Conservation (phyloP, 2,797 vertebrate species). For the Poeciliopsis infans region DNA sequence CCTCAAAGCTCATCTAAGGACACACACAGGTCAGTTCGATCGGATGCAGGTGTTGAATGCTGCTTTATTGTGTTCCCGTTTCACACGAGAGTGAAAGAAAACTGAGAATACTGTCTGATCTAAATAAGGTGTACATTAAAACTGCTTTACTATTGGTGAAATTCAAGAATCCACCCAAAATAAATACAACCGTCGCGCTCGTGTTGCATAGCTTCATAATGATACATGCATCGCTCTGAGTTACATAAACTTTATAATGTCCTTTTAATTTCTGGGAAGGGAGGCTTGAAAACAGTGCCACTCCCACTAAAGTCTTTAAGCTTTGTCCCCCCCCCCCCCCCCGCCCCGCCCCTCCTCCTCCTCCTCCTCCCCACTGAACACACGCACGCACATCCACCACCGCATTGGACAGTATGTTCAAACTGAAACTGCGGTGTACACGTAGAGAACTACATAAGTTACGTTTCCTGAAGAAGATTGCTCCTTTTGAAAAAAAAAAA, state of each 20-base stretch:
- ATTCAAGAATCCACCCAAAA: slow-evolving; percentile 31
- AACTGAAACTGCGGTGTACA: slow-evolving; percentile 51
- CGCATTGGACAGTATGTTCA: slow-evolving; percentile 41
- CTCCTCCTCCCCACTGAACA: slow-evolving; percentile 2
- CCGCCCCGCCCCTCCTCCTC: slow-evolving; percentile 40
- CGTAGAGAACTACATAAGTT: slow-evolving; percentile 8
- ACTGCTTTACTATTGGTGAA: slow-evolving; percentile 5
- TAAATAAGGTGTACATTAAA: not conserved
- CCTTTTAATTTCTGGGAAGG: slow-evolving; percentile 47
- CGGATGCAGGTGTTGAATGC: slow-evolving; percentile 54
- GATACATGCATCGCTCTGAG: slow-evolving; percentile 32
- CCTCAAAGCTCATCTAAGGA: slow-evolving; percentile 99
- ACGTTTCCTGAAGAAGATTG: not conserved
- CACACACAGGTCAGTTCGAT: slow-evolving; percentile 97
- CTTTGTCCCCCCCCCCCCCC: slow-evolving; percentile 63
- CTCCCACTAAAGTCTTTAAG: slow-evolving; percentile 78
- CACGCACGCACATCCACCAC: slow-evolving; percentile 14
- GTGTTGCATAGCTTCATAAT: slow-evolving; percentile 2
- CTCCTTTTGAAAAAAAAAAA: not conserved
- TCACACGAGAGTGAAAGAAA: slow-evolving; percentile 17
- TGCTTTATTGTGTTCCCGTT: slow-evolving; percentile 14
- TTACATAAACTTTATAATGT: slow-evolving; percentile 67
- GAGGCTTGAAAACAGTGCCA: slow-evolving; percentile 76
- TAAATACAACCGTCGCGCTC: not conserved
- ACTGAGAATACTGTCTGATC: slow-evolving; percentile 14